phyloP scores from a whole-genome alignment of 2,113 vertebrate species.

The Planiliza haematocheilus region DNA sequence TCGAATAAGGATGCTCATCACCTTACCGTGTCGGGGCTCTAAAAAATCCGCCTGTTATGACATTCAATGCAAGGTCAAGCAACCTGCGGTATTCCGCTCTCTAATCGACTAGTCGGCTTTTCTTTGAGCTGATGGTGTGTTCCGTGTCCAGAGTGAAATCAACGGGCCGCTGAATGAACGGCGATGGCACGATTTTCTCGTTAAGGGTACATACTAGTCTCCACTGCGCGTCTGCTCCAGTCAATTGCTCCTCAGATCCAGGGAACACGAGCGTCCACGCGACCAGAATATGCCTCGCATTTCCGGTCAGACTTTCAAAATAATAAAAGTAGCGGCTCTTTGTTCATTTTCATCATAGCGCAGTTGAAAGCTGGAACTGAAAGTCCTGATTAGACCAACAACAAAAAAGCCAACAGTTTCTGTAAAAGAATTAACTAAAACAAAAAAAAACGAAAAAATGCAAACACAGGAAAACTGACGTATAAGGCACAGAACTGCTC shows the following conservation, averaged over 20 bases:
- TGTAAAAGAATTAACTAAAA: no score
- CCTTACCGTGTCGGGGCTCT: conserved; percentile 77
- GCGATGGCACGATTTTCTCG: conserved; percentile 47
- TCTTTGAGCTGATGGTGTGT: neutral
- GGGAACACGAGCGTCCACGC: neutral
- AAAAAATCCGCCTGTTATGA: conserved; percentile 65
- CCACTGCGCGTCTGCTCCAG: conserved; percentile 48
- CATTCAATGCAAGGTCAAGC: conserved; percentile 78
- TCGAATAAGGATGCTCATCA: conserved; percentile 52
- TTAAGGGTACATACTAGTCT: conserved; percentile 49
- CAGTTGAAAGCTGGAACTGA: no score
- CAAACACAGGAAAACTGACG: no score
- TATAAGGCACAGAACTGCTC: no score
- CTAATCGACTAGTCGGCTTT: neutral
- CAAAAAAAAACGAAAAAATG: no score
- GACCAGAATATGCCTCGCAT: accelerated
- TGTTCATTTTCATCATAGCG: no score
- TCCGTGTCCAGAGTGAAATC: neutral
- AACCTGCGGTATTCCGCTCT: conserved; percentile 1
- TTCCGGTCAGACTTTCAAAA: conserved; percentile 51
- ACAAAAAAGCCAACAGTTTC: no score
- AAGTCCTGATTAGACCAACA: no score
- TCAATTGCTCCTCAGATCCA: conserved; percentile 39
- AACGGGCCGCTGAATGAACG: conserved; percentile 15
- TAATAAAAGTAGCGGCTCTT: neutral